A percentile compares a stretch with the other conserved stretches of the same genome.
Conservation (phyloP, 2,888 invertebrate species). For the Microplitis deprimator region DNA sequence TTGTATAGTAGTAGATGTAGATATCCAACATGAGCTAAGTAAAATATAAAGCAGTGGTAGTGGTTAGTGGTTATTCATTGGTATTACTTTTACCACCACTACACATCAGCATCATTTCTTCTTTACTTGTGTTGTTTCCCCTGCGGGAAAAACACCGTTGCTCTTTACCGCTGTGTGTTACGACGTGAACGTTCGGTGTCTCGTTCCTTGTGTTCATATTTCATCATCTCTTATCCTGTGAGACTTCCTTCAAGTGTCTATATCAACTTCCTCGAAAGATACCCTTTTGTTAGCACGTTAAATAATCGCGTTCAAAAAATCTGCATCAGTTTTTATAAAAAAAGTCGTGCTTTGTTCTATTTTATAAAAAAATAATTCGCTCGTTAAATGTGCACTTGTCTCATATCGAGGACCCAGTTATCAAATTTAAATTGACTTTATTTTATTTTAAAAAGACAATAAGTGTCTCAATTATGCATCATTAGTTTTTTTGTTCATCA, state of each 20-base stretch:
- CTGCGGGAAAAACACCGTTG: constrained; percentile 41
- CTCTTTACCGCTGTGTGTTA: constrained; percentile 39
- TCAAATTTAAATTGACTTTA: neutral
- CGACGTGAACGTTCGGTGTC: constrained; percentile 19
- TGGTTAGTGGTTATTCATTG: constrained; percentile 1
- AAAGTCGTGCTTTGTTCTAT: neutral
- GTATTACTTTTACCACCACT: neutral
- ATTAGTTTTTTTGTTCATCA: constrained; percentile 13
- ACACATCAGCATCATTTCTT: constrained; percentile 20
- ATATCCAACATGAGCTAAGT: neutral
- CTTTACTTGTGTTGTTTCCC: constrained; percentile 16
- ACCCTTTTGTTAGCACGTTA: neutral
- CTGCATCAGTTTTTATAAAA: no score
- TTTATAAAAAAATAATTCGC: neutral
- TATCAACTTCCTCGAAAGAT: neutral
- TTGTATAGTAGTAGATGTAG: neutral
- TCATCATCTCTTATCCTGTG: constrained; percentile 10
- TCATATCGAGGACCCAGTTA: neutral
- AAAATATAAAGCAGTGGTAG: neutral
- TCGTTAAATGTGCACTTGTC: neutral
- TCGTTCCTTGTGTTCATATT: neutral
- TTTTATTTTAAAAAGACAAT: neutral
- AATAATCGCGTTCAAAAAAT: no score
- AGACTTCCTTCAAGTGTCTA: constrained; percentile 18
- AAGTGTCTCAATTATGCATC: constrained; percentile 8